Evolutionary conservation across 2,797 vertebrate genomes (phyloP).

Genomic region (Ceyx erithaca): DNA sequence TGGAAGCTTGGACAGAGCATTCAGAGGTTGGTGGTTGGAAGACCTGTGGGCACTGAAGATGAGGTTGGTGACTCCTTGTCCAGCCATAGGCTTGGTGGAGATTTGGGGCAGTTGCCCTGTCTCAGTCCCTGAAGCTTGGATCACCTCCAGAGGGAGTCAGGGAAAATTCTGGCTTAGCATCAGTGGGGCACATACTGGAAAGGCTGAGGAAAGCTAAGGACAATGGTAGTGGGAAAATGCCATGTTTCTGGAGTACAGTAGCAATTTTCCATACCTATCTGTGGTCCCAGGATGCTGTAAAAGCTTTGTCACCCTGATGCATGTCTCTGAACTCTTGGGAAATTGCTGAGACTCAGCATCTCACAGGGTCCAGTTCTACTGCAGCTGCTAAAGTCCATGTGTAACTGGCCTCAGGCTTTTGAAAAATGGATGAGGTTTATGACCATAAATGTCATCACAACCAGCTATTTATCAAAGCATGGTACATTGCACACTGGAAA

Average conservation of each 20-base stretch:
- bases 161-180: not conserved
- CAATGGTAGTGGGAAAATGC: not conserved
- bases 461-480: not conserved
- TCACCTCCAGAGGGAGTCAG: not conserved
- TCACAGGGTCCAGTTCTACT: not conserved
- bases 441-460: not conserved
- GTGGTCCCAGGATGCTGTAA: not conserved
- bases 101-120: too few species aligned
- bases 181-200: not conserved
- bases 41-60: not conserved
- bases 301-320: not conserved
- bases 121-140: too few species aligned
- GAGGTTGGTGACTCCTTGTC: not conserved
- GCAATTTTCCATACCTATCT: not conserved
- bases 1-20: not conserved
- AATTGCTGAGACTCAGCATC: not conserved
- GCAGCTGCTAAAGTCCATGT: not conserved
- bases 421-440: not conserved
- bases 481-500: not conserved
- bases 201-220: not conserved
- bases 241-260: not conserved
- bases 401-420: not conserved
- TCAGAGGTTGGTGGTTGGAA: fast-evolving
- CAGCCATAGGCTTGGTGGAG: not conserved
- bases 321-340: not conserved